Percentiles rank a stretch among this genome's conserved stretches.
phyloP scores from a whole-genome alignment of 1,140 invertebrate genomes.

The Telenomus remus region DNA sequence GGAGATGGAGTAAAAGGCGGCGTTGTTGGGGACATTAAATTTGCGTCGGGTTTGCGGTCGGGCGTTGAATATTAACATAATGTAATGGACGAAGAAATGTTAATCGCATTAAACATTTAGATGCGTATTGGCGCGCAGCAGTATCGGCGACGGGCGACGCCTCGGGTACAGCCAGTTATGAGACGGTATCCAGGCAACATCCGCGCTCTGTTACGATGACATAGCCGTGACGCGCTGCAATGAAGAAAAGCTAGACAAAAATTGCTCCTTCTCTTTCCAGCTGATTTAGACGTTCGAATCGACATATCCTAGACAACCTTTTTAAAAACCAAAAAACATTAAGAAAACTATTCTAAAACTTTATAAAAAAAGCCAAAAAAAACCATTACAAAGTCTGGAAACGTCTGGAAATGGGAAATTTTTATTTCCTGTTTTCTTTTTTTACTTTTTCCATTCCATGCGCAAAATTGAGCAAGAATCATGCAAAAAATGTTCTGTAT shows the following conservation, averaged over 20 bases:
- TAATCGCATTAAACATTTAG: conserved; percentile 51
- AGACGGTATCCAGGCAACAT: conserved; percentile 54
- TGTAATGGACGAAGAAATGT: conserved; percentile 40
- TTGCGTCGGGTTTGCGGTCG: conserved; percentile 20
- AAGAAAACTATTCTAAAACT: no score
- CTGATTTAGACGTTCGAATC: no score
- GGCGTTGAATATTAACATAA: conserved; percentile 50
- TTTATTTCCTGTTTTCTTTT: no score
- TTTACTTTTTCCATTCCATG: no score
- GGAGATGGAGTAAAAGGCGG: conserved; percentile 13
- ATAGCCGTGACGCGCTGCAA: conserved; percentile 36
- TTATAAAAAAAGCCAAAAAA: no score
- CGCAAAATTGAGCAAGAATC: no score
- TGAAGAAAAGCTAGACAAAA: conserved; percentile 45
- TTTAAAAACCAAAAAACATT: no score
- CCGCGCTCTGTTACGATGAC: conserved; percentile 45
- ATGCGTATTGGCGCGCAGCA: conserved; percentile 33
- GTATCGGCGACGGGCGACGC: conserved; percentile 11
- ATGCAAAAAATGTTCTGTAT: no score
- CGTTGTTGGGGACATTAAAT: conserved; percentile 48
- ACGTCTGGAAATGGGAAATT: no score
- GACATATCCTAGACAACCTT: no score
- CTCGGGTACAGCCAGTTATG: conserved; percentile 41
- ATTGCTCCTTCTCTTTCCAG: not conserved
- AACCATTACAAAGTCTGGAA: no score